Conservation (phyloP, 2,113 vertebrate genomes). For the Ploceus nigricollis region DNA sequence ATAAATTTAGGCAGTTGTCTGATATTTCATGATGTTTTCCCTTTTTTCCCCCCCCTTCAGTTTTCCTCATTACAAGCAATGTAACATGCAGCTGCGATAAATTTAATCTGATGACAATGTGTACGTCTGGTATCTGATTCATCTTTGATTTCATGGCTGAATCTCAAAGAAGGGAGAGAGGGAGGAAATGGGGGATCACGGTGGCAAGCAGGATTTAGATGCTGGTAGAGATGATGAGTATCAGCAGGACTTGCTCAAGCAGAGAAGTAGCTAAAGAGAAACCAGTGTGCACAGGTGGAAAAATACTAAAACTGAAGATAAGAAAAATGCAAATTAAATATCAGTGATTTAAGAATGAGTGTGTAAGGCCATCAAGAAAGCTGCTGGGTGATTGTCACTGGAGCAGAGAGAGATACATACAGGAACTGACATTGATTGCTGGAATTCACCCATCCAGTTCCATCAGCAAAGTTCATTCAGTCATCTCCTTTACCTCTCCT, state of each 20-base stretch:
- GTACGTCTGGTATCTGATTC: not conserved
- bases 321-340: not conserved
- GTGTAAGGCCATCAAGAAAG: not conserved
- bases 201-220: not conserved
- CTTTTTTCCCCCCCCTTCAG: accelerated
- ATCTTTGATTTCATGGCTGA: conserved; percentile 24
- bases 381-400: not conserved
- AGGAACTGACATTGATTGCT: not conserved
- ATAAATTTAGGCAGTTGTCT: not conserved
- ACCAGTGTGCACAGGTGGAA: not conserved
- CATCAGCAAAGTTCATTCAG: not conserved
- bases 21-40: not conserved
- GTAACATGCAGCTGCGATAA: not conserved
- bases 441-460: not conserved
- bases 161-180: not conserved
- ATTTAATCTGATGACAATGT: not conserved
- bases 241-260: not conserved
- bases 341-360: not conserved
- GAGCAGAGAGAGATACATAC: not conserved
- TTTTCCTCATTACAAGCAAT: not conserved
- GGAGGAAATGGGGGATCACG: not conserved
- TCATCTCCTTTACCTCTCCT: not conserved
- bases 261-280: not conserved
- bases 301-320: not conserved
- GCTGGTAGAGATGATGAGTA: not conserved